These are phyloP conservation scores for Tretioscincus oriximinensis DNA, from an alignment of 2,113 vertebrate species.

Conservation along the genomic window DNA sequence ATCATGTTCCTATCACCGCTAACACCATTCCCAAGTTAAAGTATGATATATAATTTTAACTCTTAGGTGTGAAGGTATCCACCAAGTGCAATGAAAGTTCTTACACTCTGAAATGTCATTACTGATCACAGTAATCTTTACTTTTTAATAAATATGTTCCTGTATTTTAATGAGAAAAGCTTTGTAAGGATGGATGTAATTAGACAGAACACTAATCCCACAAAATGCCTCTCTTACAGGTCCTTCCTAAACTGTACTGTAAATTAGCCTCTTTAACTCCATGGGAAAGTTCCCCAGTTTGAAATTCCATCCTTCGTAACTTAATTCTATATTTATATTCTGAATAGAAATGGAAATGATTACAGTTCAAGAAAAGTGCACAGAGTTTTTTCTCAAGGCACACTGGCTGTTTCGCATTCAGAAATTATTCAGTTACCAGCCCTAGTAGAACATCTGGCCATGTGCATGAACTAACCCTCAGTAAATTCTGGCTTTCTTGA, in stretches of 20 bases:
- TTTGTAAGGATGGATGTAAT: background rate
- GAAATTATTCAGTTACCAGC: conserved; percentile 1
- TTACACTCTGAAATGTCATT: background rate
- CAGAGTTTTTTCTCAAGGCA: conserved; percentile 34
- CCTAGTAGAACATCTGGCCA: conserved; percentile 56
- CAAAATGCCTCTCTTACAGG: background rate
- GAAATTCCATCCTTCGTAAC: background rate
- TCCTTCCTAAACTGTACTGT: background rate
- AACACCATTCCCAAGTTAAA: too few relatives aligned
- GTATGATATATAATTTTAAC: background rate
- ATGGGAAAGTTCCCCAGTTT: conserved; percentile 28
- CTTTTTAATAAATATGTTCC: background rate
- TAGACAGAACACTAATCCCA: background rate
- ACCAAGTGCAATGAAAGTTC: background rate
- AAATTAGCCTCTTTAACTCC: conserved; percentile 14
- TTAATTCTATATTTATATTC: conserved; percentile 1
- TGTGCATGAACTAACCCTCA: background rate
- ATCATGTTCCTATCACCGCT: too few relatives aligned
- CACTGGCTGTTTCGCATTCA: conserved; percentile 32
- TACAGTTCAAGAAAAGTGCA: conserved; percentile 40
- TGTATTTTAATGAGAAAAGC: background rate
- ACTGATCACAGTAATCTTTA: background rate
- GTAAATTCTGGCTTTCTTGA: conserved; percentile 59
- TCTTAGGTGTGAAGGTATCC: background rate
- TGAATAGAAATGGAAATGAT: conserved; percentile 49